Conservation (phyloP, 2,888 invertebrate species). For the Patella depressa region DNA sequence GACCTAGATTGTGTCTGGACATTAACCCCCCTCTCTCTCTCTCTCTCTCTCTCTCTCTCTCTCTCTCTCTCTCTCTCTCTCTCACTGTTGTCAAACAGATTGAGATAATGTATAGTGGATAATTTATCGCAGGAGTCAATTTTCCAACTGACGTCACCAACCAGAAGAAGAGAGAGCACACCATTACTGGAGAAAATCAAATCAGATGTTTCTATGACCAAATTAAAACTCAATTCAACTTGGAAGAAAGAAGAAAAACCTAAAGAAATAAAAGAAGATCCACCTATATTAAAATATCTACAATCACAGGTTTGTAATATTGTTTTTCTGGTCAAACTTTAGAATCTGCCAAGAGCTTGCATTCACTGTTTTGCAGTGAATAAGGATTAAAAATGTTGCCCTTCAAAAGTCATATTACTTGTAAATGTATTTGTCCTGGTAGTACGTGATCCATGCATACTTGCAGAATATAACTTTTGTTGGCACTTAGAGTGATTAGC, state of each 20-base stretch:
- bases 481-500: no score
- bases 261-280: slow-evolving; percentile 74
- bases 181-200: slow-evolving; percentile 70
- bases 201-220: slow-evolving; percentile 64
- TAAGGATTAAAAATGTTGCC: no score
- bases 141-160: slow-evolving; percentile 77
- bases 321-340: no score
- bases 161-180: slow-evolving; percentile 80
- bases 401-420: no score
- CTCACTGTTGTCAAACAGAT: not conserved
- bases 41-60: not conserved
- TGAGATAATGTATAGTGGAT: not conserved
- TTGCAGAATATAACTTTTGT: no score
- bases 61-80: not conserved
- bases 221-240: slow-evolving; percentile 55
- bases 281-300: slow-evolving; percentile 84
- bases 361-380: no score
- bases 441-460: no score
- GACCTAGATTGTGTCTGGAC: no score
- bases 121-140: slow-evolving; percentile 62
- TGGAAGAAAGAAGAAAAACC: slow-evolving; percentile 67
- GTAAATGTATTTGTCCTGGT: no score
- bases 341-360: no score
- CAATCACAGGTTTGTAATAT: slow-evolving; percentile 76
- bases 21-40: not conserved